Conservation (phyloP, 2,113 vertebrate species). For the Cebus imitator region DNA sequence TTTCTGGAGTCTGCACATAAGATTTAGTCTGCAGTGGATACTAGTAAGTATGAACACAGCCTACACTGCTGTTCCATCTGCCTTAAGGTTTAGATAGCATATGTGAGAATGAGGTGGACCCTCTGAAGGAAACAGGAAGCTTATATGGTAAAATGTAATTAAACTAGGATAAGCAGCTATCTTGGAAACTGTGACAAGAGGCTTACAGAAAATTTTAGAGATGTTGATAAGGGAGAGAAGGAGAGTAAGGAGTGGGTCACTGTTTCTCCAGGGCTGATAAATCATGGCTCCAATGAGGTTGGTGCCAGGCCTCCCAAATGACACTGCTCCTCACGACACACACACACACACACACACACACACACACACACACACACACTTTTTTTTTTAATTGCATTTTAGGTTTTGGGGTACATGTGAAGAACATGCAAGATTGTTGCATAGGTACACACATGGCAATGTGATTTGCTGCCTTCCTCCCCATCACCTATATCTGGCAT, state of each 20-base stretch:
- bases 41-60: background rate
- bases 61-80: background rate
- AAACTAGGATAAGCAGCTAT: background rate
- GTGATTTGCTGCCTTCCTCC: no score
- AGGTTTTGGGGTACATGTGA: no score
- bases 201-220: background rate
- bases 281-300: no score
- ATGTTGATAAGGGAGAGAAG: background rate
- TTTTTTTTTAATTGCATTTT: no score
- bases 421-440: no score
- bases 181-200: background rate
- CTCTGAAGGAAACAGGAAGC: background rate
- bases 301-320: background rate
- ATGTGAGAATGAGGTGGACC: background rate
- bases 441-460: no score
- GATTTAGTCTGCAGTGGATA: background rate
- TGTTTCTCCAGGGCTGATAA: background rate
- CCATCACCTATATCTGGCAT: no score
- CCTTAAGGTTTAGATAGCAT: background rate
- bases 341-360: background rate
- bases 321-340: background rate
- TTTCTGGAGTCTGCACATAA: background rate
- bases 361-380: background rate
- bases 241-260: background rate
- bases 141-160: background rate